These are phyloP conservation scores for Caenorhabditis latens DNA, from an alignment of 1,140 invertebrate genomes.

Conservation along the genomic window DNA sequence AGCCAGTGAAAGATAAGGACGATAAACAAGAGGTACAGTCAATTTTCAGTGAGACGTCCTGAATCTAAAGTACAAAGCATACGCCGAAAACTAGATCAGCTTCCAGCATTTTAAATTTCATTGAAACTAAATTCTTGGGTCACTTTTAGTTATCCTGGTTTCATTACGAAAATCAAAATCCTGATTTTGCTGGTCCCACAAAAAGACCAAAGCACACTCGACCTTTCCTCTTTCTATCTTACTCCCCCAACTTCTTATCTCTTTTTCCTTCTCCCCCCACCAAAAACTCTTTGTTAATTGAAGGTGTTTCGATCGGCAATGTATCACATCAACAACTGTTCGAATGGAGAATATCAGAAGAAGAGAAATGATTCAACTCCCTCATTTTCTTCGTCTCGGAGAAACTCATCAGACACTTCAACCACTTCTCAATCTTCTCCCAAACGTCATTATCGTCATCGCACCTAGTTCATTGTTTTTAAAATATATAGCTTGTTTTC, in stretches of 20 bases:
- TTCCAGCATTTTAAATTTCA: too few species aligned
- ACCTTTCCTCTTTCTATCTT: too few species aligned
- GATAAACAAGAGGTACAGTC: slow-evolving; percentile 30
- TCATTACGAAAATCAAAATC: too few species aligned
- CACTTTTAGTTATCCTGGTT: too few species aligned
- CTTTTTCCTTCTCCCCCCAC: neutral
- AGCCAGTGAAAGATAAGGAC: neutral
- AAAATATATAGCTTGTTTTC: neutral
- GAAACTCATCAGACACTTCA: too few species aligned
- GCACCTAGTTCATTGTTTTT: neutral
- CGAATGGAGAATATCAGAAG: neutral
- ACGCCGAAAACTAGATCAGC: neutral
- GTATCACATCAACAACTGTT: slow-evolving; percentile 55
- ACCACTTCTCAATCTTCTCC: neutral
- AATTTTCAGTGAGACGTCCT: too few species aligned
- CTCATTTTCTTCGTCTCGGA: neutral
- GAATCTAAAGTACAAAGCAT: neutral
- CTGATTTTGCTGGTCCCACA: too few species aligned
- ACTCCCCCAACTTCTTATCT: neutral
- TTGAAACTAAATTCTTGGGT: too few species aligned
- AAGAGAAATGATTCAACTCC: neutral
- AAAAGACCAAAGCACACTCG: neutral
- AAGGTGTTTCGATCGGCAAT: slow-evolving; percentile 43
- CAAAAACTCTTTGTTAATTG: neutral
- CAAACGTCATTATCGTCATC: neutral